Conservation (phyloP, 2,113 vertebrate species). For the Actenoides lindsayi region DNA sequence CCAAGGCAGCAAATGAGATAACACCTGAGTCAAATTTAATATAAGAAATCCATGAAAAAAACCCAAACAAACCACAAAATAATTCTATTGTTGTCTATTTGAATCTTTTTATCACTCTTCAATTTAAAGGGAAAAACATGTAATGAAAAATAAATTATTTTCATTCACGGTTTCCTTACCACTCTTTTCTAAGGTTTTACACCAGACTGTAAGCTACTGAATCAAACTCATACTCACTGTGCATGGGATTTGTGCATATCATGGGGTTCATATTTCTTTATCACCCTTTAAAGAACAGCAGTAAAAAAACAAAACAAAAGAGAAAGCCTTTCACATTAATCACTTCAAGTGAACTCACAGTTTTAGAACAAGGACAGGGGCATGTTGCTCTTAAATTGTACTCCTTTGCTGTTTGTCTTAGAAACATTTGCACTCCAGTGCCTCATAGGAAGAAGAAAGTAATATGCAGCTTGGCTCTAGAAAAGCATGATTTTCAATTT, state of each 20-base stretch:
- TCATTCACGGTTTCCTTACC: slow-evolving; percentile 44
- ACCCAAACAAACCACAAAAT: rapidly evolving
- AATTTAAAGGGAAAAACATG: not conserved
- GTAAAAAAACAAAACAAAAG: not conserved
- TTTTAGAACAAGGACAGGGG: slow-evolving; percentile 13
- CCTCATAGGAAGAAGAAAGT: not conserved
- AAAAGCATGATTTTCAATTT: not conserved
- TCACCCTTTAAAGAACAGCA: slow-evolving; percentile 58
- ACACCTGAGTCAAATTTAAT: slow-evolving; percentile 4
- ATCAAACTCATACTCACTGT: not conserved
- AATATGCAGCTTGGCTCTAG: not conserved
- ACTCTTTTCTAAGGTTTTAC: slow-evolving; percentile 40
- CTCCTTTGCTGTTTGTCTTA: slow-evolving; percentile 31
- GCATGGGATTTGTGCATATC: slow-evolving; percentile 51
- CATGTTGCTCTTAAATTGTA: slow-evolving; percentile 26
- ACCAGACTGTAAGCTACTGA: slow-evolving; percentile 33
- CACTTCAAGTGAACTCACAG: slow-evolving; percentile 30
- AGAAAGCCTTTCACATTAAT: slow-evolving; percentile 53
- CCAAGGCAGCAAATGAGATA: not conserved
- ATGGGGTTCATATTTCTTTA: slow-evolving; percentile 68
- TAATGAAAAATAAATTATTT: slow-evolving; percentile 13
- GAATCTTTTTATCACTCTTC: not conserved
- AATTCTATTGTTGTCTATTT: not conserved
- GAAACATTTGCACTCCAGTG: slow-evolving; percentile 2
- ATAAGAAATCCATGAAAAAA: not conserved